Base-by-base conservation (phyloP, 2,888 invertebrate genomes). In the Argynnis bischoffii region DNA sequence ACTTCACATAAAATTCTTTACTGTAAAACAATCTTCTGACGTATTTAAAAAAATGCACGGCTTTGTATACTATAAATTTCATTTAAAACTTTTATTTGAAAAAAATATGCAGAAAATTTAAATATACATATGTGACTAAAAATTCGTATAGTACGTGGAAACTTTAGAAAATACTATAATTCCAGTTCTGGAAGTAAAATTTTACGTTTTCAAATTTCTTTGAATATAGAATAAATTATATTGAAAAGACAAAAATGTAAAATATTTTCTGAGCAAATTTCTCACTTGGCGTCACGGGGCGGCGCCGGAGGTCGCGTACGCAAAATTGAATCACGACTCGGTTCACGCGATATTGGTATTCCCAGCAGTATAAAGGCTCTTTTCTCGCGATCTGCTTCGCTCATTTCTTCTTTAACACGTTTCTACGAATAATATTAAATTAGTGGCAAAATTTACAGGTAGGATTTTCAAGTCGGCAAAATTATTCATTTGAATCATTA, bases 281-380 rank as follows among this genome's bases (percentile, higher is more conserved):
- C 71, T 77, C 77, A 90, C 92, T 87, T 91, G 64, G 81, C 81
- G 72, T 92, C 90, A 6, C 89, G 81, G 0, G 88, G 88, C 6
- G 90, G 90, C 3, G 84, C 86, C 15, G 81, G 78, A 1, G 91
- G 92, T 48, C 90, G 79, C 1, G 81, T 82, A n/a, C 86, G 83
- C 21, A 91, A 78, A 68, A 92, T 81, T 2, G 91, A 91, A 76
- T 91, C 92, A 14, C 79, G 81, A 67, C 91, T 92, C 13, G 90
- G 90, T 72, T 91, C 92, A 11, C 89, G 80, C 6, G 92, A 92
- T 74, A 91, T 74, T 59, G 81, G 75, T 80, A 92, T 88, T 14
- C 92, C 92, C 57, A 92, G 81, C 21, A 92, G 83, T 71, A 89
- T 83, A 73, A 86, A 90, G 50, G 92, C 91, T 72, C 91, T 81